A percentile compares a stretch with the other conserved stretches of the same genome.
These are phyloP conservation scores for Pimephales promelas DNA, from an alignment of 2,113 vertebrate genomes.

Conservation along the genomic window DNA sequence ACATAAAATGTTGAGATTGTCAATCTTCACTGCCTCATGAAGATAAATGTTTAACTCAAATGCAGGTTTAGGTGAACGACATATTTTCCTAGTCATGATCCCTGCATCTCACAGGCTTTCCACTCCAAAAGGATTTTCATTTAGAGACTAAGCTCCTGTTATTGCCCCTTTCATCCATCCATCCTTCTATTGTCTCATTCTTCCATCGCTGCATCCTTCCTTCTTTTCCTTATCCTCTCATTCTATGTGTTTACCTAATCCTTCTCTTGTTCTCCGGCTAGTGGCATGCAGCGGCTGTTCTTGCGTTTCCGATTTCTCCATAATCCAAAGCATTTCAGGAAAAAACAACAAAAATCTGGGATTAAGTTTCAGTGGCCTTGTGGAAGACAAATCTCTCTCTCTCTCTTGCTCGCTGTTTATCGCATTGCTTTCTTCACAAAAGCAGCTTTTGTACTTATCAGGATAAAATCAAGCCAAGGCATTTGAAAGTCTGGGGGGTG, in stretches of 20 bases:
- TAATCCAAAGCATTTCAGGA: slow-evolving; percentile 68
- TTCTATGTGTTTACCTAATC: slow-evolving; percentile 53
- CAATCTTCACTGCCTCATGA: background rate
- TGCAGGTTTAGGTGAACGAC: background rate
- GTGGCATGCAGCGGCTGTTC: slow-evolving; percentile 49
- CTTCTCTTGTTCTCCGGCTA: slow-evolving; percentile 49
- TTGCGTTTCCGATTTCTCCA: slow-evolving; percentile 46
- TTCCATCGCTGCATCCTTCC: slow-evolving; percentile 30
- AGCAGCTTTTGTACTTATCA: slow-evolving; percentile 53
- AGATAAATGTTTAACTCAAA: background rate
- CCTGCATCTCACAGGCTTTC: background rate
- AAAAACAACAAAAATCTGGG: slow-evolving; percentile 74
- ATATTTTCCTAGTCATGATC: background rate
- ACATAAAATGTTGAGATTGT: no score
- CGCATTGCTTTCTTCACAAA: slow-evolving; percentile 50
- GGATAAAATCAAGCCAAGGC: slow-evolving; percentile 51
- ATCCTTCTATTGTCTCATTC: slow-evolving; percentile 37
- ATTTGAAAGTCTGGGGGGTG: slow-evolving; percentile 52
- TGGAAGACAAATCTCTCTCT: slow-evolving; percentile 54
- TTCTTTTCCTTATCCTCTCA: slow-evolving; percentile 55
- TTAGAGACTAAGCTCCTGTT: slow-evolving; percentile 17
- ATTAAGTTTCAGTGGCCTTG: slow-evolving; percentile 70
- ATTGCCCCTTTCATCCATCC: slow-evolving; percentile 28
- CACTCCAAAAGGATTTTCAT: background rate
- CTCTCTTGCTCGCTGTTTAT: slow-evolving; percentile 40